A percentile compares a stretch with the other conserved stretches of the same genome.
phyloP scores from a whole-genome alignment of 2,888 invertebrate species.

The Mythimna impura region DNA sequence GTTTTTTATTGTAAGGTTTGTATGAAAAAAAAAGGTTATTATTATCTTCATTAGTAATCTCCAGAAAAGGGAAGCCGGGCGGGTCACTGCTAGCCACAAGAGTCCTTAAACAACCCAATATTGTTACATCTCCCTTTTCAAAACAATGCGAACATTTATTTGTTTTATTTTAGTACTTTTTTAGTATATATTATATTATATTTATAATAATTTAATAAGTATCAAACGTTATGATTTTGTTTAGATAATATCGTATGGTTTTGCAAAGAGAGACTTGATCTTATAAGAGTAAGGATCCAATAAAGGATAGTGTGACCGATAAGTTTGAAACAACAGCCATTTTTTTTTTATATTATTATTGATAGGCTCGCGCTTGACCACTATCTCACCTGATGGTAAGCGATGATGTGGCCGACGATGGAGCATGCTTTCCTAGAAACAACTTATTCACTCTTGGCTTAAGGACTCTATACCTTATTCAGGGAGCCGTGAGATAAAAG shows the following conservation, averaged over 20 bases:
- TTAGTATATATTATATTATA: slow-evolving; percentile 17
- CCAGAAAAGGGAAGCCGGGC: too few relatives aligned
- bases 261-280: slow-evolving; percentile 45
- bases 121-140: slow-evolving; percentile 34
- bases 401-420: too few relatives aligned
- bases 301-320: slow-evolving; percentile 14
- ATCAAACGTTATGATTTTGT: slow-evolving; percentile 42
- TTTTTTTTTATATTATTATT: not conserved
- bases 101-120: slow-evolving; percentile 27
- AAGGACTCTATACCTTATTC: too few relatives aligned
- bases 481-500: too few relatives aligned
- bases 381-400: too few relatives aligned
- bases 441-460: too few relatives aligned
- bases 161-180: slow-evolving; percentile 7
- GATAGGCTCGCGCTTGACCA: too few relatives aligned
- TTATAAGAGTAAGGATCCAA: slow-evolving; percentile 25
- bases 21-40: too few relatives aligned
- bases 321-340: slow-evolving; percentile 12
- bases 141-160: slow-evolving; percentile 43
- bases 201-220: slow-evolving; percentile 23
- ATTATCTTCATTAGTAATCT: too few relatives aligned
- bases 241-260: slow-evolving; percentile 46
- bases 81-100: not conserved
- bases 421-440: too few relatives aligned
- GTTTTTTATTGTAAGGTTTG: too few relatives aligned